Evolutionary conservation across 2,797 vertebrate species (phyloP).

Genomic region (Lycodopsis pacificus): DNA sequence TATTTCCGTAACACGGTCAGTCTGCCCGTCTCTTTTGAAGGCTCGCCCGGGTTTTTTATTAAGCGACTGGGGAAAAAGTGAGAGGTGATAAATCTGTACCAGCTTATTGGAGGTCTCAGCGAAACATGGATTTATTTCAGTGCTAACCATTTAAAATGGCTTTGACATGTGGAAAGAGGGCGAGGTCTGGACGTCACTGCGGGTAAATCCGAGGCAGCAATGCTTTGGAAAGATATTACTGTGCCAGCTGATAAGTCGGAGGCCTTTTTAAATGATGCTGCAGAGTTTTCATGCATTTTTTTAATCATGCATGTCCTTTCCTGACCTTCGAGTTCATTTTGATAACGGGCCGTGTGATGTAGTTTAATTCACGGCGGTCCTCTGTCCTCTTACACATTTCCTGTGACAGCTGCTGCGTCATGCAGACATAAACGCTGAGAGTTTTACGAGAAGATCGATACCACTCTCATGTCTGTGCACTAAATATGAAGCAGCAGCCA

Average conservation of each 20-base stretch:
- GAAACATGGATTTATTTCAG: conserved; percentile 61
- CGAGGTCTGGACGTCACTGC: conserved; percentile 41
- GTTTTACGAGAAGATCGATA: too few relatives aligned
- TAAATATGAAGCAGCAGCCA: too few relatives aligned
- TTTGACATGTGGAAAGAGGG: conserved; percentile 55
- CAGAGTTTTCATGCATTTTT: conserved; percentile 14
- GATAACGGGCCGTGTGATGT: neutral
- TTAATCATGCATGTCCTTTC: conserved; percentile 15
- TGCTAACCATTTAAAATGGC: conserved; percentile 53
- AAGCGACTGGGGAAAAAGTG: conserved; percentile 22
- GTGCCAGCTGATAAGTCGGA: conserved; percentile 47
- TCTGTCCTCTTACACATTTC: neutral
- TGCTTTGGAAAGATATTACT: conserved; percentile 37
- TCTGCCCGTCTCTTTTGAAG: conserved; percentile 36
- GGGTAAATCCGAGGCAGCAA: conserved; percentile 44
- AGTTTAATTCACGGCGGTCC: neutral
- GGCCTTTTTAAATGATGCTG: conserved; percentile 15
- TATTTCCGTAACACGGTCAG: conserved; percentile 92
- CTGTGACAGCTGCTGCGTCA: neutral
- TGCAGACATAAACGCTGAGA: too few relatives aligned
- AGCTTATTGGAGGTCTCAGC: conserved; percentile 55
- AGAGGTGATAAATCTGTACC: conserved; percentile 31
- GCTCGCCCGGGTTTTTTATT: conserved; percentile 33
- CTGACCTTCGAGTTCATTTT: conserved; percentile 9
- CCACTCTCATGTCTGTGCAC: too few relatives aligned